Conservation (phyloP, 2,113 vertebrate genomes). For the Craseonycteris thonglongyai region DNA sequence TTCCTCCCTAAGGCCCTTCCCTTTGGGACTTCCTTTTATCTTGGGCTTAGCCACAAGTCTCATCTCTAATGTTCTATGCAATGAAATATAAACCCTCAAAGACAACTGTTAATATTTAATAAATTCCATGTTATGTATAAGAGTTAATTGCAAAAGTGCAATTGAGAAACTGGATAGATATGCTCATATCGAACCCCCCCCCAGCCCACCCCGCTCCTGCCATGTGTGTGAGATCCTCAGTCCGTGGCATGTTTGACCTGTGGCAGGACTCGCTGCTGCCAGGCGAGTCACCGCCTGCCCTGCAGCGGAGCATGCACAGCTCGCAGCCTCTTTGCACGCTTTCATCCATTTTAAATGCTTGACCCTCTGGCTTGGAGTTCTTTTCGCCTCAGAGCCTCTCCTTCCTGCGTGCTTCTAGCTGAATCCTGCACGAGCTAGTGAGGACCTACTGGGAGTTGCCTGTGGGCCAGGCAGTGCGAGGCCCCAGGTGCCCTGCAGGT, state of each 20-base stretch:
- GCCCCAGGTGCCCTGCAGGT: background rate
- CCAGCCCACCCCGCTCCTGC: background rate
- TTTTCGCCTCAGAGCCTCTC: slow-evolving; percentile 75
- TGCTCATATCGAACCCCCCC: slow-evolving; percentile 84
- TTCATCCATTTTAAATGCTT: slow-evolving; percentile 86
- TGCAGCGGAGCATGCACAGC: slow-evolving; percentile 95
- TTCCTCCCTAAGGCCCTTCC: slow-evolving; percentile 37
- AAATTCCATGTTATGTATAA: slow-evolving; percentile 85
- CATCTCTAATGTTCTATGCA: slow-evolving; percentile 98
- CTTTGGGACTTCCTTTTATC: slow-evolving; percentile 72
- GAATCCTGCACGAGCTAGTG: slow-evolving; percentile 85
- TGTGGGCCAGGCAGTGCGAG: background rate
- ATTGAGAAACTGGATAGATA: slow-evolving; percentile 80
- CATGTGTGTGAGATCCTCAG: slow-evolving; percentile 88
- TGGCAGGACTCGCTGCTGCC: slow-evolving; percentile 91
- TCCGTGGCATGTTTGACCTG: slow-evolving; percentile 95
- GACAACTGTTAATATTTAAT: slow-evolving; percentile 85
- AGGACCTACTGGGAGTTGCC: slow-evolving; percentile 34
- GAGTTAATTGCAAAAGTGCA: slow-evolving; percentile 84
- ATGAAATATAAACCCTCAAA: slow-evolving; percentile 94
- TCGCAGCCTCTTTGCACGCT: slow-evolving; percentile 92
- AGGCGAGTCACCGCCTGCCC: slow-evolving; percentile 91
- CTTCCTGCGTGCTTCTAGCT: slow-evolving; percentile 84
- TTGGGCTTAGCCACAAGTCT: slow-evolving; percentile 82
- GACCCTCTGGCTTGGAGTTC: slow-evolving; percentile 81